Conservation (phyloP, 2,797 vertebrate genomes). For the Sciurus vulgaris region DNA sequence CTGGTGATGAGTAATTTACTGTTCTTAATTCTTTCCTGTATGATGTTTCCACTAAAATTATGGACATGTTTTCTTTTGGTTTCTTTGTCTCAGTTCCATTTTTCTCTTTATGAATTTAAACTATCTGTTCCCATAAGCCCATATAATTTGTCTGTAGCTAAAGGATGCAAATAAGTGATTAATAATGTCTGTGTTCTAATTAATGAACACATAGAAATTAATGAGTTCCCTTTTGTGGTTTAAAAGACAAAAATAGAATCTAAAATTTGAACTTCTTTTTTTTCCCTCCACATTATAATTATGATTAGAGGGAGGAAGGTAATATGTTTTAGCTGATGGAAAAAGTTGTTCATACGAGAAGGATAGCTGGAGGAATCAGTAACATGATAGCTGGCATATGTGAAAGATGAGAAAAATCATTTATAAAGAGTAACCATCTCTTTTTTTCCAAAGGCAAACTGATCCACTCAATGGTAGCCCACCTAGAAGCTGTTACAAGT, state of each 20-base stretch:
- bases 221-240: slow-evolving; percentile 29
- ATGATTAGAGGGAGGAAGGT: not conserved
- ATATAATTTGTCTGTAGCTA: slow-evolving; percentile 24
- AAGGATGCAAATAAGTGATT: slow-evolving; percentile 25
- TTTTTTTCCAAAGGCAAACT: slow-evolving; percentile 92
- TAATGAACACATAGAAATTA: slow-evolving; percentile 45
- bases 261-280: slow-evolving; percentile 34
- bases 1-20: slow-evolving; percentile 33
- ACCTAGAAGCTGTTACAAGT: slow-evolving; percentile 98
- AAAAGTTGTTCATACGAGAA: not conserved
- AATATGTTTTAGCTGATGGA: not conserved
- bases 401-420: not conserved
- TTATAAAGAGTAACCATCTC: slow-evolving; percentile 65
- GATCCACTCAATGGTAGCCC: slow-evolving; percentile 98
- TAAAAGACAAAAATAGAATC: slow-evolving; percentile 56
- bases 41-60: slow-evolving; percentile 34
- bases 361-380: not conserved
- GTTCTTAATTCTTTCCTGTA: slow-evolving; percentile 12
- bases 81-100: slow-evolving; percentile 27
- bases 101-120: slow-evolving; percentile 16
- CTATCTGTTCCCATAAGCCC: not conserved
- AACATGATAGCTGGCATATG: not conserved
- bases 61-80: slow-evolving; percentile 33
- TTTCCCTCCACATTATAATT: not conserved
- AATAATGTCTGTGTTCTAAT: slow-evolving; percentile 8